Conservation (phyloP, 2,113 vertebrate species). For the Grallaria varia region DNA sequence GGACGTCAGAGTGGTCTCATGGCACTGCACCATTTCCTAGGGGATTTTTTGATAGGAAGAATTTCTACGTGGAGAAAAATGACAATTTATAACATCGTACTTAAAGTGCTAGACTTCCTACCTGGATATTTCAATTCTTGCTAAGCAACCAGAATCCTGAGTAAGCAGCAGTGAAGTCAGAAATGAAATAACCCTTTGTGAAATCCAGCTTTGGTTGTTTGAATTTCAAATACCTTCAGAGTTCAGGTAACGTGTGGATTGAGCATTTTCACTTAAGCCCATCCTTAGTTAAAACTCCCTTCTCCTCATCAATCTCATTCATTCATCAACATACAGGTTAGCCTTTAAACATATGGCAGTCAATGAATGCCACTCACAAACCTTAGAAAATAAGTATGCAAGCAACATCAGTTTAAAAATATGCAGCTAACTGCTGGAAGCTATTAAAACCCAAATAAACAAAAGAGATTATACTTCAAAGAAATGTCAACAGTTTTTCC, state of each 20-base stretch:
- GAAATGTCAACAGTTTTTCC: constrained; percentile 86
- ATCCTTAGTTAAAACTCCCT: constrained; percentile 37
- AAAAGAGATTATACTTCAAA: constrained; percentile 88
- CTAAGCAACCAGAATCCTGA: neutral
- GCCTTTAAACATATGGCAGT: constrained; percentile 72
- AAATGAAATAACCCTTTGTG: constrained; percentile 43
- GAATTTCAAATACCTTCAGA: constrained; percentile 21
- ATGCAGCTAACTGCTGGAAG: constrained; percentile 85
- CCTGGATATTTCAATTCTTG: neutral
- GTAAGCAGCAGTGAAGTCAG: neutral
- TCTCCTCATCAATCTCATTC: constrained; percentile 44
- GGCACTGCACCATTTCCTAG: neutral
- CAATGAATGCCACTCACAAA: constrained; percentile 76
- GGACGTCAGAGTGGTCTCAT: neutral
- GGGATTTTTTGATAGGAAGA: neutral
- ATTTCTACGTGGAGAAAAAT: neutral
- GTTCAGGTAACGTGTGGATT: neutral
- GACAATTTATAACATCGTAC: neutral
- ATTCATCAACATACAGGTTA: constrained; percentile 67
- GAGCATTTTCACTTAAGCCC: neutral
- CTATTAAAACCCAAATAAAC: constrained; percentile 86
- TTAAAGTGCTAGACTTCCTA: neutral
- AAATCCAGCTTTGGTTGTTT: constrained; percentile 10
- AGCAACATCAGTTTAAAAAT: constrained; percentile 83
- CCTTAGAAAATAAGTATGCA: constrained; percentile 73